Conservation (phyloP, 2,113 vertebrate genomes). For the Ia io region DNA sequence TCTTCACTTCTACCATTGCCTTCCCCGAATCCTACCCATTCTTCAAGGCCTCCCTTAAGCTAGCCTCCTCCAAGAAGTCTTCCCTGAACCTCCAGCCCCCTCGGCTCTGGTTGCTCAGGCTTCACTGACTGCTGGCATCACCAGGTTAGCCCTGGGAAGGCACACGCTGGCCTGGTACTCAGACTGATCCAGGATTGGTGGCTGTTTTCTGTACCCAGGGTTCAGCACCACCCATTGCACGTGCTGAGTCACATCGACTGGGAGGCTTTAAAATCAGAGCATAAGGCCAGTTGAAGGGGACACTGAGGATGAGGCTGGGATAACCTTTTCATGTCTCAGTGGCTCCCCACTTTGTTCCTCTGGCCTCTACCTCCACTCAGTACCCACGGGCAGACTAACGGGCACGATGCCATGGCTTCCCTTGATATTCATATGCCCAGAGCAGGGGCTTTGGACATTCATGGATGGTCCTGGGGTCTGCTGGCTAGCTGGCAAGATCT, state of each 20-base stretch:
- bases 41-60: background rate
- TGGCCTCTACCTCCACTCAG: background rate
- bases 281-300: background rate
- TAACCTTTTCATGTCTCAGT: background rate
- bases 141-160: background rate
- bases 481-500: background rate
- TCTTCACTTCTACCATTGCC: background rate
- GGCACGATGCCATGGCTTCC: background rate
- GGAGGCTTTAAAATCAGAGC: background rate
- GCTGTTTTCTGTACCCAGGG: background rate
- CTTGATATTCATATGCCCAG: background rate
- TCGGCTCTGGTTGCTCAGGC: background rate
- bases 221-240: background rate
- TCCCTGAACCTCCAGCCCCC: background rate
- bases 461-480: background rate
- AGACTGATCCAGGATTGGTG: background rate
- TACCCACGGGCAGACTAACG: background rate
- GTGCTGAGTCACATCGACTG: rapidly evolving
- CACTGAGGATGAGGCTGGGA: background rate
- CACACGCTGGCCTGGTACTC: background rate
- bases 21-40: background rate
- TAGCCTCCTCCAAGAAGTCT: background rate
- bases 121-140: too few species aligned
- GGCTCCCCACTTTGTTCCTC: background rate
- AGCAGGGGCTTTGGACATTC: background rate